These are phyloP conservation scores for Cranoglanis bouderius DNA, from an alignment of 2,113 vertebrate genomes.

Conservation along the genomic window DNA sequence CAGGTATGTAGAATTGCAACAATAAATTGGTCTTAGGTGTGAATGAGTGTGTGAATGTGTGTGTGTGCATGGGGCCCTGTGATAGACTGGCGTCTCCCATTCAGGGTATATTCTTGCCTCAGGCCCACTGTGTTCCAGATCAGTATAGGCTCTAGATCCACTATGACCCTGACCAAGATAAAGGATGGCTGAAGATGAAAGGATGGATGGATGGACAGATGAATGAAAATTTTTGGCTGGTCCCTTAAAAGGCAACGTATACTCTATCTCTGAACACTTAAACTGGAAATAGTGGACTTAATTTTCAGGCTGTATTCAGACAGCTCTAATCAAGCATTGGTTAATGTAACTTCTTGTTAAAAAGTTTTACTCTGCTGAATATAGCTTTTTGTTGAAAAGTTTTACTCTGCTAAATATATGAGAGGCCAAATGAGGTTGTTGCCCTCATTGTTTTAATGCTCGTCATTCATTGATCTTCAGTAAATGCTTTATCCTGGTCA, in stretches of 20 bases:
- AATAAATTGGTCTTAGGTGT: background rate
- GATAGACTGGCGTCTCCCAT: background rate
- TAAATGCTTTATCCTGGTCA: conserved; percentile 2
- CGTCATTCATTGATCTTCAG: background rate
- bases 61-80: background rate
- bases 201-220: background rate
- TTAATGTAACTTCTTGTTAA: background rate
- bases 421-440: background rate
- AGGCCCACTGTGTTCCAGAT: background rate
- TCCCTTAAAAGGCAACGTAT: background rate
- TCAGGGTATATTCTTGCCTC: background rate
- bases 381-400: background rate
- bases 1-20: background rate
- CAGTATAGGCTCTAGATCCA: background rate
- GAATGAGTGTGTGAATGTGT: background rate
- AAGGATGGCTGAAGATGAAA: background rate
- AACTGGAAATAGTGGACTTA: background rate
- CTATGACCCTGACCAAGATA: background rate
- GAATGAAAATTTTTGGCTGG: background rate
- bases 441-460: background rate
- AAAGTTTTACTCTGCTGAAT: background rate
- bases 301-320: background rate
- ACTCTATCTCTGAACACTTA: background rate
- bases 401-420: background rate
- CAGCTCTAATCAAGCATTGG: background rate